Conservation (phyloP, 2,113 vertebrate species). For the Poeciliopsis occidentalis region DNA sequence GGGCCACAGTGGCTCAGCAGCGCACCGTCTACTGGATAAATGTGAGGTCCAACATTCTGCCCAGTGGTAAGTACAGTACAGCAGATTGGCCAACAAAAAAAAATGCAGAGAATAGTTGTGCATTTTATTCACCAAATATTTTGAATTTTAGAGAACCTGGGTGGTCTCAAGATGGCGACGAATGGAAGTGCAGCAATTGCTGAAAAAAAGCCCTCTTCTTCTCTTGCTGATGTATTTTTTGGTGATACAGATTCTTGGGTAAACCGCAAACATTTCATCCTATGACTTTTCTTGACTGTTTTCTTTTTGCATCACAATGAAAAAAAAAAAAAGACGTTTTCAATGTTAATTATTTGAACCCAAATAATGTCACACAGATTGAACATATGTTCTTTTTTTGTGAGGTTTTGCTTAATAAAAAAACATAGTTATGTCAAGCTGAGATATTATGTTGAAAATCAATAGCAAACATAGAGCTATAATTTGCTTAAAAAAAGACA, state of each 20-base stretch:
- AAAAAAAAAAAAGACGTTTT: too few relatives aligned
- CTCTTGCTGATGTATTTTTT: slow-evolving; percentile 39
- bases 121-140: background rate
- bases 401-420: background rate
- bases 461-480: background rate
- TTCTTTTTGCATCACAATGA: background rate
- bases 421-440: background rate
- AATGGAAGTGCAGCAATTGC: slow-evolving; percentile 4
- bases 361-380: background rate
- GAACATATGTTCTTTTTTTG: background rate
- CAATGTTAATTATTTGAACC: background rate
- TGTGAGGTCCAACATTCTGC: slow-evolving; percentile 33
- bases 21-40: slow-evolving; percentile 47
- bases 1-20: slow-evolving; percentile 53
- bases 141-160: slow-evolving; percentile 17
- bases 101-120: too few relatives aligned
- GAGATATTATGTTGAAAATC: background rate
- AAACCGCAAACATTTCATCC: background rate
- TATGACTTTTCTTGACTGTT: background rate
- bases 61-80: slow-evolving; percentile 22
- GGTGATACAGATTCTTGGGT: slow-evolving; percentile 19
- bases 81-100: background rate
- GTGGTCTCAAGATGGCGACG: slow-evolving; percentile 15
- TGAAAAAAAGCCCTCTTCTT: slow-evolving; percentile 20
- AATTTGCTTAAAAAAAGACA: slow-evolving; percentile 12